Evolutionary conservation across 2,113 vertebrate species (phyloP).

Genomic region (Capricornis sumatraensis): DNA sequence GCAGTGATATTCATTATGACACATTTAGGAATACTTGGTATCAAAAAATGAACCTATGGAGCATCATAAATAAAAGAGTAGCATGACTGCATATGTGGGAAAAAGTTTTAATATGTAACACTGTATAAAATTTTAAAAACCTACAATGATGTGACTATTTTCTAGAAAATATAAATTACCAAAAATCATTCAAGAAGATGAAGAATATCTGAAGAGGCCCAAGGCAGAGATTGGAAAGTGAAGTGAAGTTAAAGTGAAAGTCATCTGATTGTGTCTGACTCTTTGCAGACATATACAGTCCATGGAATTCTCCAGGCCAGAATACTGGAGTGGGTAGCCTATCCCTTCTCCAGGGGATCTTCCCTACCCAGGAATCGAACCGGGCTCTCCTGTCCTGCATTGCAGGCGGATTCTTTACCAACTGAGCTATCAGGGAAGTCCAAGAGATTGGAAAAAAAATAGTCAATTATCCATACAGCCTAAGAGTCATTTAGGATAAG

Average conservation of each 20-base stretch:
- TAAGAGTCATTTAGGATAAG: not conserved
- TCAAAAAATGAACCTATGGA: not conserved
- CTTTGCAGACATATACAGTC: not conserved
- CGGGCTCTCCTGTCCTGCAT: not conserved
- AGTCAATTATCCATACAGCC: not conserved
- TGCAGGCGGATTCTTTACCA: not conserved
- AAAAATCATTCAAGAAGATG: slow-evolving; percentile 21
- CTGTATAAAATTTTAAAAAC: not conserved
- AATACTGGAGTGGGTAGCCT: not conserved
- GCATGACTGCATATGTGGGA: not conserved
- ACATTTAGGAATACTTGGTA: not conserved
- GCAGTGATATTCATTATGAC: not conserved
- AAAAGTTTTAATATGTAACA: not conserved
- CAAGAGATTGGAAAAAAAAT: not conserved
- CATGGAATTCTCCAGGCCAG: not conserved
- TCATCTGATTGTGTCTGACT: not conserved
- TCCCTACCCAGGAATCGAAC: not conserved
- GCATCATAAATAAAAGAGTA: not conserved
- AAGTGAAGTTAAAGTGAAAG: not conserved
- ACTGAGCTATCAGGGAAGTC: not conserved
- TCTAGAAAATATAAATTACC: not conserved
- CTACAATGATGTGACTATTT: not conserved
- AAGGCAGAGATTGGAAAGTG: not conserved
- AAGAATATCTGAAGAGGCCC: not conserved
- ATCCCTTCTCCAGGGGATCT: not conserved